These are phyloP conservation scores for Rhagoletis pomonella DNA, from an alignment of 1,140 invertebrate genomes.

Conservation along the genomic window DNA sequence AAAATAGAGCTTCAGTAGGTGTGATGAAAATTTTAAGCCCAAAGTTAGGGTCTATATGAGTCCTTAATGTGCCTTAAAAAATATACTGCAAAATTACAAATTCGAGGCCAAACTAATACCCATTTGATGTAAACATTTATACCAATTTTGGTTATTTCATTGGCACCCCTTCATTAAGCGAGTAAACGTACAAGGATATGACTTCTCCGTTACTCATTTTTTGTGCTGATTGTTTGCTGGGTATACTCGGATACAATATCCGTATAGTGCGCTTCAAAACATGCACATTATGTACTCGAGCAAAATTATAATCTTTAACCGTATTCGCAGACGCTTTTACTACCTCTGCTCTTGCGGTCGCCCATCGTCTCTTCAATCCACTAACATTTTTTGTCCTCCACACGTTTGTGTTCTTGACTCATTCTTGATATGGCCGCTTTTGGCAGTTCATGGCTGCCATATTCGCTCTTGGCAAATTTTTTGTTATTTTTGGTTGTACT, in stretches of 20 bases:
- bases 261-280: background rate
- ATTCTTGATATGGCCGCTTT: slow-evolving; percentile 38
- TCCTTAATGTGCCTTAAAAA: too few species aligned
- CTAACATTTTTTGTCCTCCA: background rate
- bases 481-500: background rate
- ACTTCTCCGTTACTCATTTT: too few species aligned
- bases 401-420: background rate
- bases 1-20: too few species aligned
- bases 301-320: slow-evolving; percentile 51
- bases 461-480: background rate
- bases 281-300: slow-evolving; percentile 51
- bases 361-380: background rate
- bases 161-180: too few species aligned
- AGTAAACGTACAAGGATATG: too few species aligned
- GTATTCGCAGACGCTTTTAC: slow-evolving; percentile 46
- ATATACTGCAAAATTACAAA: too few species aligned
- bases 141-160: too few species aligned
- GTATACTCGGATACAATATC: background rate
- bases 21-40: too few species aligned
- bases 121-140: too few species aligned
- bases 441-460: background rate
- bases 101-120: too few species aligned
- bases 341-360: background rate
- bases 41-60: too few species aligned
- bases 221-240: too few species aligned